Base-by-base conservation (phyloP, 2,113 vertebrate genomes). In the Phyllopteryx taeniolatus region DNA sequence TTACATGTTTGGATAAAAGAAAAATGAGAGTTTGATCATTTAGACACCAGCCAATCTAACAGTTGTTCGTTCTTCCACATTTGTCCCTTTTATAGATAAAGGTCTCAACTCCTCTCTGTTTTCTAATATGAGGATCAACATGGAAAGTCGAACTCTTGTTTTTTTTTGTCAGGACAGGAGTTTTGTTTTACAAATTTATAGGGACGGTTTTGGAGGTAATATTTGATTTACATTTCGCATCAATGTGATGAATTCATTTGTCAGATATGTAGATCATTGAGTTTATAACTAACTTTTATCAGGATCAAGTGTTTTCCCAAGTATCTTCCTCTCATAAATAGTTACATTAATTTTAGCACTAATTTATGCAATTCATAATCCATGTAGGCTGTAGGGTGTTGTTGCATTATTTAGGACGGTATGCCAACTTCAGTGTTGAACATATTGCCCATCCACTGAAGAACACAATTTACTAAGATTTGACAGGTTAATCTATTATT, bases 181-280 rank as follows among this genome's bases (percentile, higher is more conserved):
- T 14, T 8, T 31, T 67, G 2, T 67, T 67, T 31, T 8, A 31
- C 4, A 42, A 68, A 42, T 51, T n/a, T 13, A 64, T 44, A 53
- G 49, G 43, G 31, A 61, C 4, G 47, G 62, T 59, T 53, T 70
- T 27, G 10, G 35, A 14, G 44, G 20, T 39, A 4, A 49, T 44
- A 54, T 51, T 68, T 42, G 31, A 68, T 39, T 51, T 20, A 70
- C 31, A 9, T 46, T 53, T 80, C 73, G 68, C 81, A 80, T 75
- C 70, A 80, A 79, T 79, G 70, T 82, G 77, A 81, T 81, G 69
- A 79, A 73, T 66, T 46, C 13, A 70, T 76, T 68, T 65, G 51
- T 62, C n/a, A 27, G 27, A 46, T 33, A 56, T 75, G 60, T 27
- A 22, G 59, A 44, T 66, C 33, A 35, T 12, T 51, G 49, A 3